These are phyloP conservation scores for Aspiorhynchus laticeps DNA, from an alignment of 2,113 vertebrate species.

Conservation along the genomic window DNA sequence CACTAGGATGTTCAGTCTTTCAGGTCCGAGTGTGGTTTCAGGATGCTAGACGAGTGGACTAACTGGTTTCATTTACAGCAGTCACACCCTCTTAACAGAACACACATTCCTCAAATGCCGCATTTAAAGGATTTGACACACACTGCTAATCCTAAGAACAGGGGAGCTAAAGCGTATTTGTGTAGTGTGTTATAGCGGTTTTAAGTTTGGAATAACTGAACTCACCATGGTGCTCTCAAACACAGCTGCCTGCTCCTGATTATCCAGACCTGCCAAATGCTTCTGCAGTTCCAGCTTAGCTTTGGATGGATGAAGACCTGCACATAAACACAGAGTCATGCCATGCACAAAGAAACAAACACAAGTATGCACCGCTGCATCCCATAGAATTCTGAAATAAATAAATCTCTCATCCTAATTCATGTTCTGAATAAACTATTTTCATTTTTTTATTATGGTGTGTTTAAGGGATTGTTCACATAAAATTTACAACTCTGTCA, in stretches of 20 bases:
- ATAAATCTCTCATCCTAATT: background rate
- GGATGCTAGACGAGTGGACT: background rate
- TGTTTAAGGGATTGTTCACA: background rate
- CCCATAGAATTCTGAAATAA: background rate
- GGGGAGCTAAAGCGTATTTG: conserved; percentile 6
- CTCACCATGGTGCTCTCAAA: conserved; percentile 93
- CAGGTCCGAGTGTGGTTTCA: background rate
- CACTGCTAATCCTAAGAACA: conserved; percentile 9
- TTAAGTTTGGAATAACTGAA: conserved; percentile 16
- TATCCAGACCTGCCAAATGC: conserved; percentile 89
- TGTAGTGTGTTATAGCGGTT: conserved; percentile 7
- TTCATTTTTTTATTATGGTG: background rate
- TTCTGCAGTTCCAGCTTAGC: conserved; percentile 93
- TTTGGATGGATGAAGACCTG: conserved; percentile 90
- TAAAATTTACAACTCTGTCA: background rate
- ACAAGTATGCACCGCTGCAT: background rate
- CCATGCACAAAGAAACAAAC: conserved; percentile 34
- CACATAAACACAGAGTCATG: conserved; percentile 36
- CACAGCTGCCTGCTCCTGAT: conserved; percentile 87
- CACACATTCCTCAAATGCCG: conserved; percentile 17
- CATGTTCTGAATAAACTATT: background rate
- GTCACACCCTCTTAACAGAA: conserved; percentile 23
- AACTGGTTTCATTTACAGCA: conserved; percentile 50
- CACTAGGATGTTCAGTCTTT: background rate
- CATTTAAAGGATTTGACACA: conserved; percentile 29